Percentiles rank a stretch among this genome's conserved stretches.
These are phyloP conservation scores for Sericinus montela DNA, from an alignment of 2,888 invertebrate species.

Conservation along the genomic window DNA sequence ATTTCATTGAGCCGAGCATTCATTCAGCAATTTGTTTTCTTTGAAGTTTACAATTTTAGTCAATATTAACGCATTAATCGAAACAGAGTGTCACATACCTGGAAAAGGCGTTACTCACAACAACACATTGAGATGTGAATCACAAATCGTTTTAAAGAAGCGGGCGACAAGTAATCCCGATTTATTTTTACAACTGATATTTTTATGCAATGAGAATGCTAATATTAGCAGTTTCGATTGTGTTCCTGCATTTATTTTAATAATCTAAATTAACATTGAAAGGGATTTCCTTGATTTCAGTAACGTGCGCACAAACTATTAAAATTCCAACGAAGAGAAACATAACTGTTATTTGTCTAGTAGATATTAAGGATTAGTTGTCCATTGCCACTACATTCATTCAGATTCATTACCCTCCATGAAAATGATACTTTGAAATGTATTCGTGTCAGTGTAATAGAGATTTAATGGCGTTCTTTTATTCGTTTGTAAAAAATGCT, in stretches of 20 bases:
- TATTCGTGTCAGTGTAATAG: not conserved
- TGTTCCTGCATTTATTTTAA: slow-evolving; percentile 25
- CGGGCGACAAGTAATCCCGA: slow-evolving; percentile 54
- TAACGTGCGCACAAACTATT: slow-evolving; percentile 11
- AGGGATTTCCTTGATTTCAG: slow-evolving; percentile 12
- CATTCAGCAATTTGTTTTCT: slow-evolving; percentile 15
- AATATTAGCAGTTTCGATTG: slow-evolving; percentile 42
- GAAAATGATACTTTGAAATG: not conserved
- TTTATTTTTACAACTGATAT: slow-evolving; percentile 59
- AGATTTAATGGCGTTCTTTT: too few relatives aligned
- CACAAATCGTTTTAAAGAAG: slow-evolving; percentile 39
- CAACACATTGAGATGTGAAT: slow-evolving; percentile 41
- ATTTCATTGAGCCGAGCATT: not conserved
- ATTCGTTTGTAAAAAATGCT: too few relatives aligned
- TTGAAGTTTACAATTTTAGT: slow-evolving; percentile 9
- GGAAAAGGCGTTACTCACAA: slow-evolving; percentile 44
- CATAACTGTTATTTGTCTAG: slow-evolving; percentile 11
- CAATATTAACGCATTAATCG: slow-evolving; percentile 31
- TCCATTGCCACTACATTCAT: slow-evolving; percentile 5
- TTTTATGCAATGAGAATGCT: slow-evolving; percentile 54
- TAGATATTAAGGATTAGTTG: slow-evolving; percentile 4
- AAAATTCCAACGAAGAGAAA: slow-evolving; percentile 11
- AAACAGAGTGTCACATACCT: slow-evolving; percentile 39
- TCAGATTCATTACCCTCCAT: not conserved
- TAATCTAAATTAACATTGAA: slow-evolving; percentile 13